Percentiles rank a stretch among this genome's conserved stretches.
phyloP scores from a whole-genome alignment of 2,888 invertebrate genomes.

The Drepanosiphum platanoidis region DNA sequence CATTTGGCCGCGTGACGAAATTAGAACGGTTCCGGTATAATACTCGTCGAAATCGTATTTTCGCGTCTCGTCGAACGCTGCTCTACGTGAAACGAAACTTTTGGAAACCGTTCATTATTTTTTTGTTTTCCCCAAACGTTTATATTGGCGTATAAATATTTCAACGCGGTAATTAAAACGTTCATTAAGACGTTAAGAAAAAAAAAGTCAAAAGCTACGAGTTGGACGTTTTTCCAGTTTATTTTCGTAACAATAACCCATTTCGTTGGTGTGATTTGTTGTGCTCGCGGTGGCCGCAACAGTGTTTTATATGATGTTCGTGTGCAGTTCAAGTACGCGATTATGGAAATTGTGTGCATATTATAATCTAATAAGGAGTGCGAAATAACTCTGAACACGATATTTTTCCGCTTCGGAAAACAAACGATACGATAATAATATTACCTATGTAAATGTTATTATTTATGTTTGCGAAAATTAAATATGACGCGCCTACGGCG shows the following conservation, averaged over 20 bases:
- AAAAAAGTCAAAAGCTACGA: slow-evolving; percentile 3
- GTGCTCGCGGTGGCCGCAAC: too few relatives aligned
- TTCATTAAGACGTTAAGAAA: background rate
- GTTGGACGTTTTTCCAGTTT: background rate
- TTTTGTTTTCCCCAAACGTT: background rate
- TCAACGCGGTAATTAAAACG: slow-evolving; percentile 6
- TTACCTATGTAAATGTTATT: background rate
- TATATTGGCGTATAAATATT: background rate
- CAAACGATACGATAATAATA: background rate
- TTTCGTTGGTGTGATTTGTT: slow-evolving; percentile 11
- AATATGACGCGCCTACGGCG: background rate
- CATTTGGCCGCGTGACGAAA: too few relatives aligned
- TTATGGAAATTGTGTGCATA: slow-evolving; percentile 22
- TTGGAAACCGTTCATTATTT: background rate
- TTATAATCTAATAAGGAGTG: background rate
- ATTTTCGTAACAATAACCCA: background rate
- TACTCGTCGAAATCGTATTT: too few relatives aligned
- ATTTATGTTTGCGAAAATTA: background rate
- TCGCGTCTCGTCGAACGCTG: too few relatives aligned
- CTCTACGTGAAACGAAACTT: background rate
- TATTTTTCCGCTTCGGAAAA: background rate
- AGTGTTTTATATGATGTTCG: background rate
- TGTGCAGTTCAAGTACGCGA: background rate
- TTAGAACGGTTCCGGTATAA: too few relatives aligned
- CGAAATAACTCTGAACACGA: slow-evolving; percentile 4